Base-by-base conservation (phyloP, 2,888 invertebrate species). In the Deilephila elpenor region DNA sequence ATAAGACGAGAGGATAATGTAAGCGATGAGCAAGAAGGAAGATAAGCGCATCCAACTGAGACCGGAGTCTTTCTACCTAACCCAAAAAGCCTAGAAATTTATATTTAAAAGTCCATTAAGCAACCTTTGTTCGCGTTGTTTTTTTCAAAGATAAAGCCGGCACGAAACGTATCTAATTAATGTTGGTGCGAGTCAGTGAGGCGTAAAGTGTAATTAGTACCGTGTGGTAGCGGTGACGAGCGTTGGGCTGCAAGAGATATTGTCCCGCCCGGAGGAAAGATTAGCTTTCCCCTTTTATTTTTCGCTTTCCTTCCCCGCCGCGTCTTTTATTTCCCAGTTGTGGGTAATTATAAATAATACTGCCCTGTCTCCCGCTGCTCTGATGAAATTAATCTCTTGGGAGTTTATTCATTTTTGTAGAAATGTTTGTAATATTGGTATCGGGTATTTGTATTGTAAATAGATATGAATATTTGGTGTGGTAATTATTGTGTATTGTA, bases 121-220 rank as follows among this genome's bases (percentile, higher is more conserved):
- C 19, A 53, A 53, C 44, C 20, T 67, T 51, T 67, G 11, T 64
- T 64, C 37, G n/a, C 44, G 44, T 20, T 44, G 25, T 8, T 44
- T 51, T 62, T 67, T 67, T 20, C 14, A 67, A 67, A 73, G 75
- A 71, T 75, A 77, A 79, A 78, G 19, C 53, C 53, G 79, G 76
- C 80, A 83, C 76, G 74, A 78, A 76, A 74, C 79, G 67, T 51
- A 67, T 67, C 67, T 67, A 81, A 83, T 83, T 82, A 81, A 78
- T 78, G 75, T 77, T 76, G 25, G 71, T 75, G 74, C 75, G 75
- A 76, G 70, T 76, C 78, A 78, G 75, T 78, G 81, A 81, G 74
- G 78, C 78, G 79, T 75, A 73, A 79, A 78, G 77, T 76, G 82
- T 84, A 85, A 86, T 86, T 84, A 86, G 82, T 78, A 80, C 76